Base-by-base conservation (phyloP, 1,140 invertebrate genomes). In the Cephus cinctus region DNA sequence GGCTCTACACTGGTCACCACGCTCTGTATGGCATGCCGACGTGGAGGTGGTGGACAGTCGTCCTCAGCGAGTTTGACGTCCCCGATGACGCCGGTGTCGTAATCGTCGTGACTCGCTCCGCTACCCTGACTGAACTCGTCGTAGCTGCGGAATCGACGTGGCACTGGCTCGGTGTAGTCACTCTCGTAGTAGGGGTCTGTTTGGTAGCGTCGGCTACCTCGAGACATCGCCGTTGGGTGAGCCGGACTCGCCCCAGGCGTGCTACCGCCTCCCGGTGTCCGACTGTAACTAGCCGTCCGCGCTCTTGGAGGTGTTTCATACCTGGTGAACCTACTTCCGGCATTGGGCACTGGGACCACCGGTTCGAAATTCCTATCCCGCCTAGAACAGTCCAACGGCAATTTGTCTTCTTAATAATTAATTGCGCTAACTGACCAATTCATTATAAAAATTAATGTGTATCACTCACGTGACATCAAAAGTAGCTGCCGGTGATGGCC, bases 81-180 rank as follows among this genome's bases (percentile, higher is more conserved):
- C 51, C 42, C 64, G 19, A 71, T 52, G 6, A 68, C 57, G 25
- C 63, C 65, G 19, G 50, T 65, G 21, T 74, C 67, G 39, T 78
- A 77, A 46, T 86, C 83, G 43, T 85, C 81, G 57, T 83, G 82
- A 50, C 80, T 82, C 1, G 81, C 80, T 23, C 75, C 79, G 59
- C 82, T 82, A 8, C 83, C 82, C 60, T 85, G 82, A 61, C 80
- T 83, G 54, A 80, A 83, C 53, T 86, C 84, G 55, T 85, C 83
- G 56, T 82, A 80, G 56, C 77, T 83, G 34, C 83, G 78, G 66
- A 82, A 81, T 39, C 78, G 67, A 2, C 76, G 63, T 19, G 81
- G 77, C 6, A 78, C 76, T 2, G 81, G 79, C 3, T 83, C 74
- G 27, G 48, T 64, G 32, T 75, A 76, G 12, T 76, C 74, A 2